Evolutionary conservation across 2,888 invertebrate species (phyloP), one percentile per base, ranked within the genome.

Genomic region (Platycheirus albimanus): DNA sequence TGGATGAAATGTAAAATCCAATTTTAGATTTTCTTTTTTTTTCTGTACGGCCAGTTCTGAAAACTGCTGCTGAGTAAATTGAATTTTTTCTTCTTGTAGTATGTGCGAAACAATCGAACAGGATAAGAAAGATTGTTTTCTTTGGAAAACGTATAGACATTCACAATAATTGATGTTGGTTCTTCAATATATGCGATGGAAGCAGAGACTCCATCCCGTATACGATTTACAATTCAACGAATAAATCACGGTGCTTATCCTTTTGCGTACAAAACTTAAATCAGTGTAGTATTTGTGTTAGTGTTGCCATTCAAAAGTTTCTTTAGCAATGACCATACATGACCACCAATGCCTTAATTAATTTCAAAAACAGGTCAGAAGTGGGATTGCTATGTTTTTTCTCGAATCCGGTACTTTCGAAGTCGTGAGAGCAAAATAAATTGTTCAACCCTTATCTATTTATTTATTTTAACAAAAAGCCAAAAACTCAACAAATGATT

Each of bases 71-170:
- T n/a, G 51, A 72, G 61, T 77, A 71, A 81, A 81, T 77, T 81
- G 71, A 81, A 77, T 81, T 81, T 77, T 72, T 56, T 81, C 61
- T 71, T 76, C 67, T 71, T 15, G 52, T 47, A 36, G 58, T 71
- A 15, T 63, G 41, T 71, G 43, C 45, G 28, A 71, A 71, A 72
- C 77, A 81, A 81, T 77, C 71, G 64, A 67, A 67, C 4, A 13
- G 61, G 76, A 52, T 76, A 81, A 80, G 75, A 38, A 58, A 75
- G 56, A 64, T 52, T 66, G 36, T 33, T 24, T 79, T 36, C 28
- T 49, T 77, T 77, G 54, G 45, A 52, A 49, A 19, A 63, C 61
- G 36, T 28, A 58, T 20, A 56, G 64, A 61, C n/a, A 5, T 66
- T 36, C 38, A 66, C 76, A 71, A n/a, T n/a, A n/a, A 71, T 63